phyloP scores from a whole-genome alignment of 2,888 invertebrate genomes.

The Cybosia mesomella region DNA sequence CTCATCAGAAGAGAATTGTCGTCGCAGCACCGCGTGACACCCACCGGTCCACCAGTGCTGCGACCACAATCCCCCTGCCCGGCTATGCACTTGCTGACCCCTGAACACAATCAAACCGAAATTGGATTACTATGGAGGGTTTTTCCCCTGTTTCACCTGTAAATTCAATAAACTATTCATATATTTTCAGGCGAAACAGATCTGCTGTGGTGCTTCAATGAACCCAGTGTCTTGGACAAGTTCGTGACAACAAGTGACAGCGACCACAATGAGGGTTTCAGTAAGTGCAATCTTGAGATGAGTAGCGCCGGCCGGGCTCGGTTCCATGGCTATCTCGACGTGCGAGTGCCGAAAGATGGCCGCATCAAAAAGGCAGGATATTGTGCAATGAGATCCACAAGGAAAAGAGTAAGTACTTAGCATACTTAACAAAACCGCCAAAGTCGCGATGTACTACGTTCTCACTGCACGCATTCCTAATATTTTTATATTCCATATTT shows the following conservation, averaged over 20 bases:
- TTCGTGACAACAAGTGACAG: constrained; percentile 93
- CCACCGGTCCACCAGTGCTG: too few relatives aligned
- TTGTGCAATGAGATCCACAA: constrained; percentile 91
- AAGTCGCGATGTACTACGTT: too few relatives aligned
- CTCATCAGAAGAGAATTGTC: too few relatives aligned
- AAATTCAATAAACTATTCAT: background rate
- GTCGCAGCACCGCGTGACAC: too few relatives aligned
- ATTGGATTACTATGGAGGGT: too few relatives aligned
- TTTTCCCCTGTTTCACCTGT: background rate
- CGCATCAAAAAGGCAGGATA: constrained; percentile 92
- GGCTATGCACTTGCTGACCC: too few relatives aligned
- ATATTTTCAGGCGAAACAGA: constrained; percentile 89
- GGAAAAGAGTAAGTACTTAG: constrained; percentile 85
- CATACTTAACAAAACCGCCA: too few relatives aligned
- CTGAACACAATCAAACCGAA: too few relatives aligned
- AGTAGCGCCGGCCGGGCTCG: constrained; percentile 90
- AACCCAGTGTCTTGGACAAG: constrained; percentile 87
- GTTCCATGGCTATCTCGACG: constrained; percentile 91
- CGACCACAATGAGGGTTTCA: constrained; percentile 94
- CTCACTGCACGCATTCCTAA: background rate
- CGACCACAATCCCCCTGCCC: too few relatives aligned
- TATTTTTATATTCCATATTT: too few relatives aligned
- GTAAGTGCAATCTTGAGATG: constrained; percentile 90
- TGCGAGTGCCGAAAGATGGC: constrained; percentile 93
- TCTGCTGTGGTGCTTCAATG: constrained; percentile 90